These are phyloP conservation scores for Xylota sylvarum DNA, from an alignment of 2,888 invertebrate species.

Conservation along the genomic window DNA sequence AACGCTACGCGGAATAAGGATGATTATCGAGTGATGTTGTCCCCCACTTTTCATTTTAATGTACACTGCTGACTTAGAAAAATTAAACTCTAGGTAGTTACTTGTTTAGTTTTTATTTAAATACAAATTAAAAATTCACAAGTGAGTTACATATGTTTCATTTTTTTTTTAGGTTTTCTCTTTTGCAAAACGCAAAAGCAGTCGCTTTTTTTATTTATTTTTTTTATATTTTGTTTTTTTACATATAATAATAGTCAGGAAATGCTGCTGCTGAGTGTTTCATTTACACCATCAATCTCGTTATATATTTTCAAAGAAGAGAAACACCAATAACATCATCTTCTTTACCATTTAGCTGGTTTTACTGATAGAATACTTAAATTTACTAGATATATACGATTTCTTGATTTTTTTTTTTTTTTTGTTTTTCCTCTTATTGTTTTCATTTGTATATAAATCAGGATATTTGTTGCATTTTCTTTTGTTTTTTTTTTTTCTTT, in stretches of 20 bases:
- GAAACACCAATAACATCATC: constrained; percentile 60
- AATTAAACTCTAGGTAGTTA: too few species aligned
- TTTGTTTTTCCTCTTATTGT: constrained; percentile 52
- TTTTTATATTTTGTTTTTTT: constrained; percentile 27
- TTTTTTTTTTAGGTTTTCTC: constrained; percentile 61
- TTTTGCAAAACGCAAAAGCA: constrained; percentile 73
- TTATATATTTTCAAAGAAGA: constrained; percentile 54
- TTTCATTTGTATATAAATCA: constrained; percentile 75
- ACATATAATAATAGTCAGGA: constrained; percentile 69
- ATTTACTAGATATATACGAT: constrained; percentile 75
- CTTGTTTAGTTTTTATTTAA: constrained; percentile 65
- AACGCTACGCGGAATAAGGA: too few species aligned
- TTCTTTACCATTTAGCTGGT: constrained; percentile 31
- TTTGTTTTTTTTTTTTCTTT: constrained; percentile 62
- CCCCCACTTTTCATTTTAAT: too few species aligned
- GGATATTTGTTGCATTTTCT: constrained; percentile 77
- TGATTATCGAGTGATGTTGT: too few species aligned
- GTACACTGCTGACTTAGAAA: too few species aligned
- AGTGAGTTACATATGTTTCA: constrained; percentile 68
- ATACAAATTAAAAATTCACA: constrained; percentile 78
- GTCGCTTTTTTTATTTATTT: constrained; percentile 48
- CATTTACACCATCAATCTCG: constrained; percentile 60
- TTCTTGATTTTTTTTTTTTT: constrained; percentile 37
- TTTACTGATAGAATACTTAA: constrained; percentile 67
- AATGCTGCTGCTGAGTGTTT: constrained; percentile 71